Percentiles rank a stretch among this genome's conserved stretches.
Conservation (phyloP, 2,797 vertebrate species). For the Pangasius krempfi region DNA sequence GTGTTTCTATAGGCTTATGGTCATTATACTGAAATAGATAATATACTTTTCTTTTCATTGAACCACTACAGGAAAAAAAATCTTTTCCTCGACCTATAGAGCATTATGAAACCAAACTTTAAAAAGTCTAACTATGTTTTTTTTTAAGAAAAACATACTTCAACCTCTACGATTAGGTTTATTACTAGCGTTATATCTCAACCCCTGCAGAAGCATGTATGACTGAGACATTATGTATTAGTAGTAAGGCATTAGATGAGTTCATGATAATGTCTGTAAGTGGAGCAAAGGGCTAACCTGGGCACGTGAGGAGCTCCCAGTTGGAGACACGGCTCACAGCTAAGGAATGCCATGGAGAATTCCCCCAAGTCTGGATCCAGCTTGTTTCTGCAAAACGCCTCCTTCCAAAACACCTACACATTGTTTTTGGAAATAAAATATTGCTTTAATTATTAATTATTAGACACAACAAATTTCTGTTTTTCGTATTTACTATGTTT, state of each 20-base stretch:
- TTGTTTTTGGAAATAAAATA: constrained; percentile 11
- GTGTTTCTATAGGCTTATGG: neutral
- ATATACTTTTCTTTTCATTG: neutral
- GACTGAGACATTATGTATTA: neutral
- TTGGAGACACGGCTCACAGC: constrained; percentile 45
- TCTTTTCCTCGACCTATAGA: neutral
- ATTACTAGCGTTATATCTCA: neutral
- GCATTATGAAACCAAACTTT: neutral
- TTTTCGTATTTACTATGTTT: neutral
- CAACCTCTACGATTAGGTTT: neutral
- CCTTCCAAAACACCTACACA: constrained; percentile 35
- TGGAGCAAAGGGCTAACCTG: constrained; percentile 47
- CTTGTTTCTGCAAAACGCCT: constrained; percentile 29
- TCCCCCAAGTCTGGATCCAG: constrained; percentile 44
- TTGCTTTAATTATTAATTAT: neutral
- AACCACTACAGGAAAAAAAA: neutral
- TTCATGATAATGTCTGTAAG: constrained; percentile 40
- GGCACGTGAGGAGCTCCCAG: constrained; percentile 51
- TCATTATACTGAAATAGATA: neutral
- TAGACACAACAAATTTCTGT: neutral
- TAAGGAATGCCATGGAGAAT: constrained; percentile 56
- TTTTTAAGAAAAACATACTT: neutral
- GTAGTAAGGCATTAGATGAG: constrained; percentile 28
- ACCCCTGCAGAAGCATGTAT: neutral
- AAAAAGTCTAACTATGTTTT: neutral